These are phyloP conservation scores for Hemithea aestivaria DNA, from an alignment of 2,888 invertebrate species.

Conservation along the genomic window DNA sequence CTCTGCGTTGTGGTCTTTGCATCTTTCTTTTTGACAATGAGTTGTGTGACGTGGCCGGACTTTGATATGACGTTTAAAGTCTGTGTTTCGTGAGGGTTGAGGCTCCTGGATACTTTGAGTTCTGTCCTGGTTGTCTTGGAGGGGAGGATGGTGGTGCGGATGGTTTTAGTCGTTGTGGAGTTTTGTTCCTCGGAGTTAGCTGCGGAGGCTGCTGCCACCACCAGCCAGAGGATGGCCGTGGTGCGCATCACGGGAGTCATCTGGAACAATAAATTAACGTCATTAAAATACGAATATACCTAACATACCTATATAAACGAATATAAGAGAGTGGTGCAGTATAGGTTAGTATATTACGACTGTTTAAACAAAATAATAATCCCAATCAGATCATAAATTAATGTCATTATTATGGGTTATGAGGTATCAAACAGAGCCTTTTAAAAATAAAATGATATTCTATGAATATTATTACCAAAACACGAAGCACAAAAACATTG, in stretches of 20 bases:
- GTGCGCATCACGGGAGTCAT: constrained; percentile 72
- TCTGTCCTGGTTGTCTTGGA: constrained; percentile 85
- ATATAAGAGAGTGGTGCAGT: too few relatives aligned
- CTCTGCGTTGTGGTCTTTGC: constrained; percentile 61
- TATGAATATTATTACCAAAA: too few relatives aligned
- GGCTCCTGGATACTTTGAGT: constrained; percentile 86
- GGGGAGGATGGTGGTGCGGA: constrained; percentile 67
- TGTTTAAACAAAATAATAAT: too few relatives aligned
- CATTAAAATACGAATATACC: constrained; percentile 6
- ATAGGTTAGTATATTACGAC: too few relatives aligned
- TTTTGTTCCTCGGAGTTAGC: constrained; percentile 58
- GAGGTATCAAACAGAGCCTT: too few relatives aligned
- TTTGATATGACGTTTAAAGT: constrained; percentile 87
- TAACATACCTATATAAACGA: too few relatives aligned
- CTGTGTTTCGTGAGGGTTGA: constrained; percentile 87
- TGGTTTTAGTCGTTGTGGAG: constrained; percentile 62
- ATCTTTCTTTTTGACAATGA: constrained; percentile 86
- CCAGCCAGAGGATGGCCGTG: constrained; percentile 59
- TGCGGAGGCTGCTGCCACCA: constrained; percentile 38
- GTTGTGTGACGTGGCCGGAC: constrained; percentile 86
- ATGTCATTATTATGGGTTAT: too few relatives aligned
- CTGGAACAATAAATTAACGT: constrained; percentile 46
- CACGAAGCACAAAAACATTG: too few relatives aligned
- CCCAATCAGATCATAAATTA: too few relatives aligned
- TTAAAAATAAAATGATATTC: too few relatives aligned